phyloP scores from a whole-genome alignment of 2,113 vertebrate genomes.

The Paracanthobrama guichenoti region DNA sequence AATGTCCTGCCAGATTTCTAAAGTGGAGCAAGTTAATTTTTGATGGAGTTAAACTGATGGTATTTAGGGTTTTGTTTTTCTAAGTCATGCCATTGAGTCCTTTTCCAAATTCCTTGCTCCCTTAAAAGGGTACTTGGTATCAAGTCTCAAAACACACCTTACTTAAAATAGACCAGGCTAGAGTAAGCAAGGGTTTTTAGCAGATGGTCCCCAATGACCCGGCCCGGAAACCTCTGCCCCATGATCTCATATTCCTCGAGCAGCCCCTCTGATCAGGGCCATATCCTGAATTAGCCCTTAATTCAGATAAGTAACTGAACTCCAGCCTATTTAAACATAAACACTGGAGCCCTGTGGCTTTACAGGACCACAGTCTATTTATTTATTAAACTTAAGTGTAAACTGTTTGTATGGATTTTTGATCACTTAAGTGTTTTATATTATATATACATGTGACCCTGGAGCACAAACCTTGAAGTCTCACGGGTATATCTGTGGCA shows the following conservation, averaged over 20 bases:
- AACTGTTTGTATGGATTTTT: no score
- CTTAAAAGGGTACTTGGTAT: constrained; percentile 39
- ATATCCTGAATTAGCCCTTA: constrained; percentile 25
- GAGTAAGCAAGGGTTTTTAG: constrained; percentile 22
- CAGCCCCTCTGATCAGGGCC: not conserved
- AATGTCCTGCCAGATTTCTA: not conserved
- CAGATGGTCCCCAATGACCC: constrained; percentile 6
- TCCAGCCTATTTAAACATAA: not conserved
- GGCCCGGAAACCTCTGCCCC: constrained; percentile 18
- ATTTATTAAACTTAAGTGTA: no score
- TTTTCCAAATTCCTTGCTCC: not conserved
- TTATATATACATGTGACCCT: no score
- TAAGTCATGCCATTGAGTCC: not conserved
- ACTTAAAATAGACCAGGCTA: constrained; percentile 33
- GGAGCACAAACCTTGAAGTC: no score
- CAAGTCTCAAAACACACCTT: constrained; percentile 22
- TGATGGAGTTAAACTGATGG: not conserved
- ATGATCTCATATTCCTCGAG: constrained; percentile 19
- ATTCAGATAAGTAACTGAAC: constrained; percentile 22
- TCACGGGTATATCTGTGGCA: no score
- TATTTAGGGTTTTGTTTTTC: constrained; percentile 13
- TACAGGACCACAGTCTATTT: no score
- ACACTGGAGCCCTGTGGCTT: no score
- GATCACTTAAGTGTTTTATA: no score
- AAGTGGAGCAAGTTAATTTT: not conserved